phyloP scores from a whole-genome alignment of 1,140 invertebrate genomes.

The Bombus ignitus region DNA sequence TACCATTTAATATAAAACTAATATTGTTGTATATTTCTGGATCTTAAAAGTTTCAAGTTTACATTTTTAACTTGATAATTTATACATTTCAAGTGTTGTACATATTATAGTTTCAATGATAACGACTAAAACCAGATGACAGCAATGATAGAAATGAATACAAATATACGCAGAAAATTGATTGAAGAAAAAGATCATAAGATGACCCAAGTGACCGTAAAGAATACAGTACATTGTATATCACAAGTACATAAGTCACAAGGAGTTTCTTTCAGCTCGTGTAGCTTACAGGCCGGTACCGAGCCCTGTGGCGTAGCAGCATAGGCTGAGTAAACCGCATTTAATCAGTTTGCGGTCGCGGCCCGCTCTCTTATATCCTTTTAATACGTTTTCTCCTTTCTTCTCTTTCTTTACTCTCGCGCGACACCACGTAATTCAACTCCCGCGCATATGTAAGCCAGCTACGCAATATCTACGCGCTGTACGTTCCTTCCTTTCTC shows the following conservation, averaged over 20 bases:
- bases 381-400: slow-evolving; percentile 64
- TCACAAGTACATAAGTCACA: slow-evolving; percentile 31
- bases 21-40: too few relatives aligned
- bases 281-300: slow-evolving; percentile 52
- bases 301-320: slow-evolving; percentile 43
- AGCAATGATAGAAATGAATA: too few relatives aligned
- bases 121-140: too few relatives aligned
- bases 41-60: too few relatives aligned
- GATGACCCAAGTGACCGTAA: slow-evolving; percentile 1
- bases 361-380: slow-evolving; percentile 67
- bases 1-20: too few relatives aligned
- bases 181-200: not conserved
- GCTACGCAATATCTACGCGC: slow-evolving; percentile 43
- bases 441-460: slow-evolving; percentile 52
- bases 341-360: slow-evolving; percentile 80
- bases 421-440: slow-evolving; percentile 71
- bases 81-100: too few relatives aligned
- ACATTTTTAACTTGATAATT: too few relatives aligned
- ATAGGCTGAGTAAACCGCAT: slow-evolving; percentile 71
- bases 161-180: too few relatives aligned
- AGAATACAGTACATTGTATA: not conserved
- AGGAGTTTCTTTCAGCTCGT: slow-evolving; percentile 38
- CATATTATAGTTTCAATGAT: too few relatives aligned
- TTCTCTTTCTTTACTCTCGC: slow-evolving; percentile 58
- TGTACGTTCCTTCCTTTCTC: slow-evolving; percentile 38